These are phyloP conservation scores for Lasioglossum albipes DNA, from an alignment of 1,140 invertebrate species.

Conservation along the genomic window DNA sequence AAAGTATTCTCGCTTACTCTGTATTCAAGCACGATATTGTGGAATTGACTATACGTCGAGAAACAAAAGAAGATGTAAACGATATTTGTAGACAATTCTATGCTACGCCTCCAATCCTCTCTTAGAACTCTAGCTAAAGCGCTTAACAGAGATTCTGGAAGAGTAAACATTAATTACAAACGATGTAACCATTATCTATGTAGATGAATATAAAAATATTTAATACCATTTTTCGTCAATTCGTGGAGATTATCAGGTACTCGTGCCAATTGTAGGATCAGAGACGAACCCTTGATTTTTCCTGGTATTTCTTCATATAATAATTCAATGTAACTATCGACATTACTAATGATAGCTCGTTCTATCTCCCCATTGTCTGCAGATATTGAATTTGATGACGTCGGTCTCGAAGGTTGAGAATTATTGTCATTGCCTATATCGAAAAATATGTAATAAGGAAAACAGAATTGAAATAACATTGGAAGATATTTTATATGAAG, in stretches of 20 bases:
- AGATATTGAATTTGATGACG: conserved; percentile 72
- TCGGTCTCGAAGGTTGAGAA: conserved; percentile 69
- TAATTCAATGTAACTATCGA: conserved; percentile 97
- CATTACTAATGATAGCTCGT: conserved; percentile 87
- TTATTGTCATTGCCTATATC: conserved; percentile 65
- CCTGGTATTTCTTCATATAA: conserved; percentile 97
- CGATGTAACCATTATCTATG: background rate
- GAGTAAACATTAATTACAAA: conserved; percentile 25
- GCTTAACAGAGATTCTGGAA: conserved; percentile 94
- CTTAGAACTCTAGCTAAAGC: conserved; percentile 95
- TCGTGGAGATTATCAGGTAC: conserved; percentile 97
- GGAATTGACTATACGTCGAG: conserved; percentile 97
- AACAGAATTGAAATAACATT: background rate
- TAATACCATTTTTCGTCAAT: conserved; percentile 92
- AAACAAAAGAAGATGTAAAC: conserved; percentile 98
- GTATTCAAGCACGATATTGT: conserved; percentile 93
- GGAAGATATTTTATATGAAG: background rate
- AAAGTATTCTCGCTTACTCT: conserved; percentile 82
- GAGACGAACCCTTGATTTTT: conserved; percentile 95
- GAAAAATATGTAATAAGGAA: conserved; percentile 18
- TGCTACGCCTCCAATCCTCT: conserved; percentile 98
- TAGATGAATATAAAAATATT: background rate
- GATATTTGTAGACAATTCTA: conserved; percentile 97
- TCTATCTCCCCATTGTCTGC: conserved; percentile 72
- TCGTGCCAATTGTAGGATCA: conserved; percentile 94